Base-by-base conservation (phyloP, 2,888 invertebrate species). In the Mythimna lalbum region DNA sequence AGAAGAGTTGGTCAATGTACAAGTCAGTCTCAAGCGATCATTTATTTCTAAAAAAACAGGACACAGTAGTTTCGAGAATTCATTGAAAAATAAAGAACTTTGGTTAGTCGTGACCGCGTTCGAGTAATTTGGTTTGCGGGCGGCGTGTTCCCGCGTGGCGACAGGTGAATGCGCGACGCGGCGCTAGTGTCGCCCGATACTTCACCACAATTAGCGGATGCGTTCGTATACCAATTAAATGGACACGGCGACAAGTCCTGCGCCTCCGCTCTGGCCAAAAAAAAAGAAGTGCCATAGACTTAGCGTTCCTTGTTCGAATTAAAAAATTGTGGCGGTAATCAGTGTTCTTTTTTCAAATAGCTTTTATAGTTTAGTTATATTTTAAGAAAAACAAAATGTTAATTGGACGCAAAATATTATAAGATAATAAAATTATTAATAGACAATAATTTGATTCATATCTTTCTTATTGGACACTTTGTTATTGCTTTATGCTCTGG, bases 211-310 rank as follows among this genome's bases (percentile, higher is more conserved):
- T 94, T 93, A 94, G 93, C 86, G 89, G 83, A 85, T 85, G 87
- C 87, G 82, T 86, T 82, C 84, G 78, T 88, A 88, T 88, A 90
- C 93, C 94, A 94, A 94, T 94, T 94, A 94, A 90, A 88, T 81
- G 79, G 82, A 81, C 85, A 72, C 78, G 76, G 80, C 82, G 84
- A 87, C 85, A 85, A 75, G 78, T 77, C 70, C 76, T 69, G 80
- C 77, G 73, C 78, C 73, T 69, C 68, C 53, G 73, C 63, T 76
- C 70, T 73, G 68, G 57, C 69, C 62, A 61, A 61, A 76, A 75
- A 85, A 79, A 79, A 63, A 74, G 6, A 36, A 68, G n/a, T 27
- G 53, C 49, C 52, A 9, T 53, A 21, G 67, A 53, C 57, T 61
- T 64, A 68, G 69, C 63, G 68, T 78, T 79, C 81, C 68, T 67